A percentile compares a stretch with the other conserved stretches of the same genome.
These are phyloP conservation scores for Chaetoderma sp. DNA, from an alignment of 2,888 invertebrate species.

Conservation along the genomic window DNA sequence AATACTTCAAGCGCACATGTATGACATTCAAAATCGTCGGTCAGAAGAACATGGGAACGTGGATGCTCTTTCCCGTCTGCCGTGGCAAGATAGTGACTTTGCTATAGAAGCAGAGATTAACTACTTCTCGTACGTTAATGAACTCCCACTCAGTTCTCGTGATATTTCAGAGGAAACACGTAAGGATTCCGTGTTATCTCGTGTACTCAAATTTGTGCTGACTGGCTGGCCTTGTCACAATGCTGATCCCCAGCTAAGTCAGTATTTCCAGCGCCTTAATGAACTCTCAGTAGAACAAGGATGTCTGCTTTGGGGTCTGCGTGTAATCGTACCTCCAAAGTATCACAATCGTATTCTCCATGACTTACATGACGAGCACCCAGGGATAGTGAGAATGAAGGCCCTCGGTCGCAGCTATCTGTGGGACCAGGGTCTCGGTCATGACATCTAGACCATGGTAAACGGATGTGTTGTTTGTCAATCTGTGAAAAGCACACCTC, in stretches of 20 bases:
- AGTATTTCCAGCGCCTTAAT: conserved; percentile 15
- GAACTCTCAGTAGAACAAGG: conserved; percentile 25
- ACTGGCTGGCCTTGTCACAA: conserved; percentile 1
- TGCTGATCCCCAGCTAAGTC: conserved; percentile 13
- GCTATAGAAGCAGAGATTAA: conserved; percentile 16
- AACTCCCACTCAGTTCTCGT: conserved; percentile 26
- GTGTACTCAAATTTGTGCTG: background rate
- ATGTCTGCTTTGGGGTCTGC: conserved; percentile 30
- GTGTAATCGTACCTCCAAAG: conserved; percentile 36
- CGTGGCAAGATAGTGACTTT: conserved; percentile 13
- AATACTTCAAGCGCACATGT: conserved; percentile 59
- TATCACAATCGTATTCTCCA: conserved; percentile 22
- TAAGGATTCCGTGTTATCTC: conserved; percentile 21
- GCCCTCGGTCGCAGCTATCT: conserved; percentile 30
- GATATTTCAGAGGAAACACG: conserved; percentile 26
- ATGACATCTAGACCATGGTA: conserved; percentile 25
- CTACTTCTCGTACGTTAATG: conserved; percentile 19
- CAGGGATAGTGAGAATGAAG: conserved; percentile 41
- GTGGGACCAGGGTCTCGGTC: conserved; percentile 22
- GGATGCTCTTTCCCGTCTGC: conserved; percentile 55
- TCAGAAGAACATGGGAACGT: conserved; percentile 54
- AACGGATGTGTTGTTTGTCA: conserved; percentile 34
- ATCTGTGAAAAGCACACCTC: conserved; percentile 27
- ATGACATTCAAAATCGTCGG: conserved; percentile 52
- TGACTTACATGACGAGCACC: conserved; percentile 34